These are phyloP conservation scores for Drosophila rufa DNA, from an alignment of 1,140 invertebrate genomes.

Conservation along the genomic window DNA sequence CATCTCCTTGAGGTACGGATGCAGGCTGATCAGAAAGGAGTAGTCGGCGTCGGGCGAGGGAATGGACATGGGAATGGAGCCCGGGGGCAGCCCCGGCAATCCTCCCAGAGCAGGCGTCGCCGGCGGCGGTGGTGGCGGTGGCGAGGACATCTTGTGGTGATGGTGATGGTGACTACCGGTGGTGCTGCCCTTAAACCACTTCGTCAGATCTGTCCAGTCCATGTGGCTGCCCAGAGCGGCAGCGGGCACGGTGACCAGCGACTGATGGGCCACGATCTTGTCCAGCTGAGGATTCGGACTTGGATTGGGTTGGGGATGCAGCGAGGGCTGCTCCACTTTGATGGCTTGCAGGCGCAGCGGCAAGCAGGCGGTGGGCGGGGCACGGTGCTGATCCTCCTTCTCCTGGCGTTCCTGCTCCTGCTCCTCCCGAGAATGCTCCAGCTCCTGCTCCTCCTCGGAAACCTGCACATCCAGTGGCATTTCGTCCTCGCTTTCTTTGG, in stretches of 20 bases:
- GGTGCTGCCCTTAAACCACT: constrained; percentile 57
- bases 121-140: constrained; percentile 32
- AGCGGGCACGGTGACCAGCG: constrained; percentile 60
- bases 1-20: constrained; percentile 81
- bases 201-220: constrained; percentile 61
- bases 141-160: constrained; percentile 24
- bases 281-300: constrained; percentile 19
- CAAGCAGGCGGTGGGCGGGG: constrained; percentile 21
- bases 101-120: constrained; percentile 5
- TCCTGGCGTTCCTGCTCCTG: background rate
- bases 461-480: constrained; percentile 55
- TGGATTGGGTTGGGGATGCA: background rate
- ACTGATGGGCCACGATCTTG: constrained; percentile 54
- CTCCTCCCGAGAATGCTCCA: background rate
- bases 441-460: constrained; percentile 38
- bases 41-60: constrained; percentile 71
- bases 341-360: constrained; percentile 66
- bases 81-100: background rate
- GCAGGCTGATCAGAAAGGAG: constrained; percentile 78
- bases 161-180: constrained; percentile 20
- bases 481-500: constrained; percentile 48
- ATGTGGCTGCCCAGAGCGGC: constrained; percentile 57
- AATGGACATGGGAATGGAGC: constrained; percentile 20
- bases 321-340: constrained; percentile 54
- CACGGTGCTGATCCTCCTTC: background rate